Evolutionary conservation across 2,888 invertebrate species (phyloP), one percentile per base, ranked within the genome.

Genomic region (Drosophila demipolita): DNA sequence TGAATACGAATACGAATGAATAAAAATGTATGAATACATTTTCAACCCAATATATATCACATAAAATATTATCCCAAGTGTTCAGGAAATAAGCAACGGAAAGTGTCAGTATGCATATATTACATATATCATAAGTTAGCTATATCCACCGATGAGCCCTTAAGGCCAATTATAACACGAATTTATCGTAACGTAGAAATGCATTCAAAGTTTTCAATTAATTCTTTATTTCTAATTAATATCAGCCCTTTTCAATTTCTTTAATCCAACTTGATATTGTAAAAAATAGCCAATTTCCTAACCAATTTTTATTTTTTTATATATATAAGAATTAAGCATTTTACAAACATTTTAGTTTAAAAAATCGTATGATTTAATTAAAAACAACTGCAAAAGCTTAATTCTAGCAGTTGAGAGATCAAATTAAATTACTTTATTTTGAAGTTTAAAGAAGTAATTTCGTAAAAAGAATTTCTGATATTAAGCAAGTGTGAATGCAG

Each of bases 1-100:
- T 52, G 38, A 58, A 48, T 53, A 58, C 48, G 45, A 12, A 59
- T 48, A 59, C 17, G 48, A 29, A 29, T 6, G 38, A 38, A 17
- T 8, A 38, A 17, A 17, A 38, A 38, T 38, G 17, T n/a, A n/a
- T 40, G 40, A n/a, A 40, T 40, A 40, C n/a, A 40, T 40, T 9
- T 23, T 4, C 45, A 29, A 29, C 29, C 6, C 29, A n/a, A 40
- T 40, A 40, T 9, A 40, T 40, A 9, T 23, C 15, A 23, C 45
- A 45, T 45, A 45, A 45, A 45, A 45, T 45, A 15, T 23, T 23
- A 45, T 45, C 42, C 20, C 42, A 20, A 42, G 42, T 20, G 9
- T 42, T 42, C 45, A 23, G 23, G 45, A 45, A 45, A 23, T 23
- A 45, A 45, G 15, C 15, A 45, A 2, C 45, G 45, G 45, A 45